Percentiles rank a stretch among this genome's conserved stretches.
Conservation (phyloP, 2,797 vertebrate species). For the Hyperoplus immaculatus region DNA sequence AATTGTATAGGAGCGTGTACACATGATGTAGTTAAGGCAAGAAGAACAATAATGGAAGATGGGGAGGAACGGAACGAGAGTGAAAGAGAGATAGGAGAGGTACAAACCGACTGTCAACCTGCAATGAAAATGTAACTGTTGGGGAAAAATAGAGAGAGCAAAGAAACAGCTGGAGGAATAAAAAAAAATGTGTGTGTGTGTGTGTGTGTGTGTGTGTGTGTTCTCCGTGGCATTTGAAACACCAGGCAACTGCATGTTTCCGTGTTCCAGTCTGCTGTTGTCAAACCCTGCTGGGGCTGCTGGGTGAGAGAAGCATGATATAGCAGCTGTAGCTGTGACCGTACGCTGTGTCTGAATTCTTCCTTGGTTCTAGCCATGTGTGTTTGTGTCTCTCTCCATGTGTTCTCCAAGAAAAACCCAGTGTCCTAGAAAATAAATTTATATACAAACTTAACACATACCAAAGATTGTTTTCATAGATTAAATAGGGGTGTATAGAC, state of each 20-base stretch:
- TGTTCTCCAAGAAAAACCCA: neutral
- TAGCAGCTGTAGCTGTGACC: constrained; percentile 45
- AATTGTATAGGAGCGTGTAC: neutral
- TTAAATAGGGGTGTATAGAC: neutral
- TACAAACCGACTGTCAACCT: constrained; percentile 32
- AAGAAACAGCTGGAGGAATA: constrained; percentile 1
- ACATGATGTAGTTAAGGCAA: neutral
- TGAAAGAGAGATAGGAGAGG: constrained; percentile 1
- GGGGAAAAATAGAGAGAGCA: constrained; percentile 23
- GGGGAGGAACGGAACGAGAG: neutral
- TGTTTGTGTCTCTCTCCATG: neutral
- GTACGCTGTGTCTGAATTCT: neutral
- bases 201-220: constrained; percentile 10
- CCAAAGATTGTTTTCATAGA: neutral
- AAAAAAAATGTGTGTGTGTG: constrained; percentile 1
- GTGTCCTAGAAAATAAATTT: constrained; percentile 2
- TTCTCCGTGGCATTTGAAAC: constrained; percentile 58
- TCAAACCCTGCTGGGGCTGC: constrained; percentile 64
- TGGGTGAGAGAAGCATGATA: constrained; percentile 34
- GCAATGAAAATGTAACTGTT: constrained; percentile 44
- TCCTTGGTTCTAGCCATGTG: neutral
- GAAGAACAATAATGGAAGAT: neutral
- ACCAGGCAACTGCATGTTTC: constrained; percentile 52
- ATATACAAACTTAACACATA: neutral
- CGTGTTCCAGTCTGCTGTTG: constrained; percentile 56